Evolutionary conservation across 2,113 vertebrate species (phyloP), one percentile per base, ranked within the genome.

Genomic region (Phylloscopus whistleri): DNA sequence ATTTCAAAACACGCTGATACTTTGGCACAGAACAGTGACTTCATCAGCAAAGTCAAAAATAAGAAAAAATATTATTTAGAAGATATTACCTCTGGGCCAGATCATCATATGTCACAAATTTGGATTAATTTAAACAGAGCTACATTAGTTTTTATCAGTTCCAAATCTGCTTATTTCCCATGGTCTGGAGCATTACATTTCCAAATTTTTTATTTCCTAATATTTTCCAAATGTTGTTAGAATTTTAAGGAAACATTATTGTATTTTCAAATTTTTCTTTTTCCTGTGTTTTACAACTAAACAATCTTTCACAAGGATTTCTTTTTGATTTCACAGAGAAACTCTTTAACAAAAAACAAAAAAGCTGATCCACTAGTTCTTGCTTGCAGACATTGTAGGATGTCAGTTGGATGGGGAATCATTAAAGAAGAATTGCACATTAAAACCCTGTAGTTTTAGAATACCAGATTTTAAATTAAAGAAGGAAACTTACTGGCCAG

Each of bases 181-280:
- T 44, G 53, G 41, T 81, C 78, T 91, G 31, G 62, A 89, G 68
- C 27, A 55, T 88, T 58, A 52, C 70, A 90, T 88, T 87, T 88
- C 72, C 64, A 84, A 92, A 77, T 90, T 96, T 92, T 93, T 7
- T 67, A 63, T 80, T 90, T 93, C 70, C 31, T 93, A 94, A 93
- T 86, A 80, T 77, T 95, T 96, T 93, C 88, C 92, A 96, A 96
- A 88, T 90, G 88, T 62, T 72, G 10, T 74, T 79, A 87, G 59
- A 94, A 94, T 87, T 96, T 79, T 85, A 64, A 51, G 44, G 62
- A 84, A 79, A 44, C 16, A 8, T 11, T n/a, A 56, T 92, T 89
- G 43, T 91, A 78, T 78, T 89, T 89, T 84, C 16, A 48, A 48
- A 10, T 76, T 90, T 87, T 79, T 19, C 7, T 30, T 78, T 84